Evolutionary conservation across 2,888 invertebrate genomes (phyloP).

Genomic region (Ernsta delagoae): DNA sequence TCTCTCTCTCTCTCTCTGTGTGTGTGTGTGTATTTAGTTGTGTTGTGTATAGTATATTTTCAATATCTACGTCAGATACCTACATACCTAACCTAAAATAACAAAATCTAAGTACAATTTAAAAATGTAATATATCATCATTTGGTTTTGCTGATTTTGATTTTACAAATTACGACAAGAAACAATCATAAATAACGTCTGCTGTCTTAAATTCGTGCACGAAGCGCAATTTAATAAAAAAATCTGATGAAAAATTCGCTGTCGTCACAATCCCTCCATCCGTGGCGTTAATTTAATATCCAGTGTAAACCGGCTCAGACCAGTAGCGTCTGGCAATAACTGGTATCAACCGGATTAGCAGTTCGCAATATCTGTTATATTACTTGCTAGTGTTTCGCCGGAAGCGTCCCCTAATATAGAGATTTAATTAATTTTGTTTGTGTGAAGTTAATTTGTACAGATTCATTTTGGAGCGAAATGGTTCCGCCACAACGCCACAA

Average conservation of each 20-base stretch:
- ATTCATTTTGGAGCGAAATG: conserved; percentile 16
- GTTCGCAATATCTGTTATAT: conserved; percentile 51
- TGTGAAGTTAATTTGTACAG: conserved; percentile 30
- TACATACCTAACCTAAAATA: too few species aligned
- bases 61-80: too few species aligned
- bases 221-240: conserved; percentile 9
- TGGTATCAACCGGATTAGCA: conserved; percentile 48
- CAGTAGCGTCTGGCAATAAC: conserved; percentile 45
- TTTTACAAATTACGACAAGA: background rate
- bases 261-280: conserved; percentile 42
- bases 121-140: too few species aligned
- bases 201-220: background rate
- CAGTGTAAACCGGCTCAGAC: conserved; percentile 43
- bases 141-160: background rate
- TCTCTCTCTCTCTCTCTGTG: too few species aligned
- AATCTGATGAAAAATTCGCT: conserved; percentile 17
- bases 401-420: conserved; percentile 32
- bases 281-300: conserved; percentile 45
- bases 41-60: too few species aligned
- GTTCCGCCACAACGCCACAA: conserved; percentile 3
- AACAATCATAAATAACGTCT: background rate
- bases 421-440: conserved; percentile 37
- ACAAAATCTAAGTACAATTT: too few species aligned
- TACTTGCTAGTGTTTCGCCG: conserved; percentile 35
- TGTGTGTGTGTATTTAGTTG: too few species aligned